A percentile compares a stretch with the other conserved stretches of the same genome.
Conservation (phyloP, 2,888 invertebrate genomes). For the Acrobasis repandana region DNA sequence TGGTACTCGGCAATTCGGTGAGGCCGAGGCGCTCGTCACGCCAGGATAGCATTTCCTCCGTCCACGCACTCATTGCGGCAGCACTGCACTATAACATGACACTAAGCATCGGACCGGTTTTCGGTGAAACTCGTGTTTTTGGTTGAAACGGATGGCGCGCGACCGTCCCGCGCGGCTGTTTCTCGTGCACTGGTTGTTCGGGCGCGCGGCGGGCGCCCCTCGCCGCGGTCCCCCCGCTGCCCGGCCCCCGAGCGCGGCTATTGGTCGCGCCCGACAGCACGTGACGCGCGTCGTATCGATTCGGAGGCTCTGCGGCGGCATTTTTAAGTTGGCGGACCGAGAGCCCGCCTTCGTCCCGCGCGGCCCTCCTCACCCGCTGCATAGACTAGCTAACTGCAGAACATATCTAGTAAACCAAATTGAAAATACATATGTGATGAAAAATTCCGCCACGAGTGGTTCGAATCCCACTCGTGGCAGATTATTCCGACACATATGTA, state of each 20-base stretch:
- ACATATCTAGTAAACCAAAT: no score
- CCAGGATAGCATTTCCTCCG: constrained; percentile 77
- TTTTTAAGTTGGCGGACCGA: constrained; percentile 87
- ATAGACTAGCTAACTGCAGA: constrained; percentile 45
- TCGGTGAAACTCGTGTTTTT: constrained; percentile 61
- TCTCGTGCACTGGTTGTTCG: constrained; percentile 70
- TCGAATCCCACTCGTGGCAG: no score
- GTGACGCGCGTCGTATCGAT: constrained; percentile 89
- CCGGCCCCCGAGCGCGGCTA: constrained; percentile 66
- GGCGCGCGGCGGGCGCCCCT: constrained; percentile 49
- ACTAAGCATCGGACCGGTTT: constrained; percentile 73
- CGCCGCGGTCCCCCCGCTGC: constrained; percentile 53
- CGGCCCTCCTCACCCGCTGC: constrained; percentile 58
- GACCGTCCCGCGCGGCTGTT: constrained; percentile 53
- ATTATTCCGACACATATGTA: no score
- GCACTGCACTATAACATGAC: constrained; percentile 71
- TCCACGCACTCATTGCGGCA: constrained; percentile 76
- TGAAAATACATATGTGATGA: no score
- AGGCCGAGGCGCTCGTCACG: constrained; percentile 73
- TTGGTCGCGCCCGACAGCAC: constrained; percentile 82
- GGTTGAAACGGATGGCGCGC: constrained; percentile 42
- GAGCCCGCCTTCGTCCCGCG: constrained; percentile 76
- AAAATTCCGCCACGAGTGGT: no score
- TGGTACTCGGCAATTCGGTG: constrained; percentile 76
- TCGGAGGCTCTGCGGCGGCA: constrained; percentile 91